A percentile compares a stretch with the other conserved stretches of the same genome.
These are phyloP conservation scores for Silvanus unidentatus DNA, from an alignment of 2,888 invertebrate species.

Conservation along the genomic window DNA sequence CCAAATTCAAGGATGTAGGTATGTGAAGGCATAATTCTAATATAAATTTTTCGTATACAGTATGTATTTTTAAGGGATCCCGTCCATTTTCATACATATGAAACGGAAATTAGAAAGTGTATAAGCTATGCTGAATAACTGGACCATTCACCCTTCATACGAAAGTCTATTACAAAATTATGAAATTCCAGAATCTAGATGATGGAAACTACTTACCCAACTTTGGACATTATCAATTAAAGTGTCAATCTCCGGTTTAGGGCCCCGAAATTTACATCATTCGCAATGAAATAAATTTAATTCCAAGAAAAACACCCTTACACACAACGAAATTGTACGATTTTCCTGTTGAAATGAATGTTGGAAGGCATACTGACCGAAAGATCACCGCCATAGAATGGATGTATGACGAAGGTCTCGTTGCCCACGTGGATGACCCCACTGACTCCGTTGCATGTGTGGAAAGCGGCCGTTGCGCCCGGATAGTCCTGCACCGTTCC, in stretches of 20 bases:
- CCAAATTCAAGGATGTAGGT: too few relatives aligned
- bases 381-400: slow-evolving; percentile 93
- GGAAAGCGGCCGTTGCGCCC: slow-evolving; percentile 92
- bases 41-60: too few relatives aligned
- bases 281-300: too few relatives aligned
- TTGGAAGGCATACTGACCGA: slow-evolving; percentile 70
- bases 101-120: slow-evolving; percentile 1
- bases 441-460: slow-evolving; percentile 96
- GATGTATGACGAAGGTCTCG: slow-evolving; percentile 97
- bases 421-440: slow-evolving; percentile 97
- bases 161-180: neutral
- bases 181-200: neutral
- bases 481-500: slow-evolving; percentile 96
- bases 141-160: too few relatives aligned
- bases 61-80: too few relatives aligned
- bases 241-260: slow-evolving; percentile 31
- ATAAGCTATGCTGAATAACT: neutral
- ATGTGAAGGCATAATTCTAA: too few relatives aligned
- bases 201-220: neutral
- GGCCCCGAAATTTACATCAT: too few relatives aligned
- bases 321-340: too few relatives aligned
- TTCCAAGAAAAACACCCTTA: too few relatives aligned
- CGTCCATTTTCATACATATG: too few relatives aligned
- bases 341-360: neutral
- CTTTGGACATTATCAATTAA: slow-evolving; percentile 30